Evolutionary conservation across 2,113 vertebrate species (phyloP), one percentile per base, ranked within the genome.

Genomic region (Psophia crepitans): DNA sequence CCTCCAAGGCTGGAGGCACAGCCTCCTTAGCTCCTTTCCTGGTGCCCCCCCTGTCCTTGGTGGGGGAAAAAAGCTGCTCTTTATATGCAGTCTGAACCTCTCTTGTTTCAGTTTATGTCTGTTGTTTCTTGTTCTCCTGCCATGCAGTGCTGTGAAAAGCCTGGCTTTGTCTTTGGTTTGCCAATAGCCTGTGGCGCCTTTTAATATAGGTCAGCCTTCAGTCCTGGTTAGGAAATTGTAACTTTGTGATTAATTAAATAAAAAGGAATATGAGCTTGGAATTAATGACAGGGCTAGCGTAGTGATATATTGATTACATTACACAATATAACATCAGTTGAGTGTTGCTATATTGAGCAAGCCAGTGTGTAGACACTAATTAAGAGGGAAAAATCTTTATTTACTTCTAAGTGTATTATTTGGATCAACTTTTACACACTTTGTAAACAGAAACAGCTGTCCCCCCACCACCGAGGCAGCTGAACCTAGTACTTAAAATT

Each of bases 211-310:
- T 93, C 94, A 93, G 63, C 75, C 63, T 95, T 86, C 54, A 77
- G 54, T 48, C 57, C 74, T 49, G 86, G 41, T 92, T 95, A 90
- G 92, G 79, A 84, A 94, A 61, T 57, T 44, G 79, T 77, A 88
- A 88, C 89, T 96, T 88, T 33, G 79, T 92, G 79, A 57, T 92
- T 94, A 95, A 94, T 95, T 88, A 84, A 93, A 93, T 91, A 94
- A 87, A 93, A 94, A 80, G 46, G 2, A 63, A 32, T 79, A 74
- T 66, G 54, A 90, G 41, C 51, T 93, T 83, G 71, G 68, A 76
- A 74, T 90, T 86, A 80, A 69, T 5, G 22, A 17, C 53, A 44
- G 63, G 66, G n/a, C 16, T 77, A 80, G 32, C 30, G 3, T 11
- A 90, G 76, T 44, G 94, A 69, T 84, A 6, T 69, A 94, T 95